Evolutionary conservation across 2,888 invertebrate genomes (phyloP), one percentile per base, ranked within the genome.

Genomic region (Xylota segnis): DNA sequence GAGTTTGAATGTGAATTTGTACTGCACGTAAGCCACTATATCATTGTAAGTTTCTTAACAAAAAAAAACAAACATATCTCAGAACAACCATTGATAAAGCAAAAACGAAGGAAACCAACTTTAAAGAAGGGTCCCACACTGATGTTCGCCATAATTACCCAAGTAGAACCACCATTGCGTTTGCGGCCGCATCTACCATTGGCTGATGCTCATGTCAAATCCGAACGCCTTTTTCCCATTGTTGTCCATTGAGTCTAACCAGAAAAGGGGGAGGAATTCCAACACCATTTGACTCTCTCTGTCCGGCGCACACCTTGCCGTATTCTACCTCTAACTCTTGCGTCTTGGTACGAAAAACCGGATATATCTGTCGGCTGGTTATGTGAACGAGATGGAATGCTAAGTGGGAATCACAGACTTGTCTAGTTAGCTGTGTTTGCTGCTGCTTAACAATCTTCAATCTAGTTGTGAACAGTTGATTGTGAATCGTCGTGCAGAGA

Each of bases 401-500:
- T 86, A 86, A 86, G 86, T 86, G 86, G 86, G 77, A 86, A 86
- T 86, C 86, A 82, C 76, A 82, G 91, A 91, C 92, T 91, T 91
- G 91, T 91, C 91, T 91, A 91, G 91, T 91, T 91, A 87, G 83
- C 87, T 82, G 86, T 82, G 86, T 77, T 82, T 77, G 82, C 76
- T 86, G 86, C 86, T 86, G 86, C 86, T 87, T 87, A 91, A 91
- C 92, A 91, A 91, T 91, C 91, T 90, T 89, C 91, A 91, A 91
- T 91, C 91, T 91, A 91, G 91, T 91, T 91, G 91, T 90, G 91
- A 91, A 91, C 91, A 91, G 91, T 91, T 91, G 91, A 90, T 90
- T 91, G 91, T 89, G 90, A 91, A 91, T 89, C 91, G 91, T 90
- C 91, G 91, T 91, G 90, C 90, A 89, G 90, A 91, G 88, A 91